A percentile compares a stretch with the other conserved stretches of the same genome.
Evolutionary conservation across 2,797 vertebrate species (phyloP).

Genomic region (Podarcis lilfordi): DNA sequence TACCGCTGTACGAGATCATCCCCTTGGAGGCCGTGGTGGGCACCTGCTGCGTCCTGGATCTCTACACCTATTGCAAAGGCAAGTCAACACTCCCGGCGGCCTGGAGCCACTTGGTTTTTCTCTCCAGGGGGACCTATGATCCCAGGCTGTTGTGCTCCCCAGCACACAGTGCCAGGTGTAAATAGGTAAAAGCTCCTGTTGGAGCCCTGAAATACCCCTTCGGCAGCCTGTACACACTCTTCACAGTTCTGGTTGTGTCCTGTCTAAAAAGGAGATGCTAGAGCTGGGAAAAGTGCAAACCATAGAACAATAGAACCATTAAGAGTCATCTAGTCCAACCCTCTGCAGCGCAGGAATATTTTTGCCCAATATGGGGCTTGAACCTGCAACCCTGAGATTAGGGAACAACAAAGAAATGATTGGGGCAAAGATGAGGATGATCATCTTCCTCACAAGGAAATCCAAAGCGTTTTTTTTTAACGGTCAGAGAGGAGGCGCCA

Average conservation of each 20-base stretch:
- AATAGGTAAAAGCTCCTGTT: not conserved
- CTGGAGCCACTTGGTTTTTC: not conserved
- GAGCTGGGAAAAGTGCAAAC: not conserved
- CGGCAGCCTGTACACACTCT: not conserved
- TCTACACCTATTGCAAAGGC: constrained; percentile 98
- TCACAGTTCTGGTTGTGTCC: not conserved
- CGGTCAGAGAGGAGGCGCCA: too few species aligned
- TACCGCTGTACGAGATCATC: constrained; percentile 97
- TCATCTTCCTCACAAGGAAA: not conserved
- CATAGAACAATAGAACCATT: too few species aligned
- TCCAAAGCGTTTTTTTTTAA: too few species aligned
- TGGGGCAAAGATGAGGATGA: too few species aligned
- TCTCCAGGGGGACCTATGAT: not conserved
- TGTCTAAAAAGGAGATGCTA: not conserved
- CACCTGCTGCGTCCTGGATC: constrained; percentile 93
- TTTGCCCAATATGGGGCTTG: too few species aligned
- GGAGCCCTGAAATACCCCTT: not conserved
- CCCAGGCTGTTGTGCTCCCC: not conserved
- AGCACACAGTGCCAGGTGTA: not conserved
- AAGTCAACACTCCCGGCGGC: constrained; percentile 24
- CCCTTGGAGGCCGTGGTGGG: constrained; percentile 96
- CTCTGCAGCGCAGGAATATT: too few species aligned
- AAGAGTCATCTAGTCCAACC: too few species aligned
- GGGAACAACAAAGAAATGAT: not conserved
- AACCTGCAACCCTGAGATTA: too few species aligned